These are phyloP conservation scores for Romanogobio albipinnatus DNA, from an alignment of 2,113 vertebrate genomes.

Conservation along the genomic window DNA sequence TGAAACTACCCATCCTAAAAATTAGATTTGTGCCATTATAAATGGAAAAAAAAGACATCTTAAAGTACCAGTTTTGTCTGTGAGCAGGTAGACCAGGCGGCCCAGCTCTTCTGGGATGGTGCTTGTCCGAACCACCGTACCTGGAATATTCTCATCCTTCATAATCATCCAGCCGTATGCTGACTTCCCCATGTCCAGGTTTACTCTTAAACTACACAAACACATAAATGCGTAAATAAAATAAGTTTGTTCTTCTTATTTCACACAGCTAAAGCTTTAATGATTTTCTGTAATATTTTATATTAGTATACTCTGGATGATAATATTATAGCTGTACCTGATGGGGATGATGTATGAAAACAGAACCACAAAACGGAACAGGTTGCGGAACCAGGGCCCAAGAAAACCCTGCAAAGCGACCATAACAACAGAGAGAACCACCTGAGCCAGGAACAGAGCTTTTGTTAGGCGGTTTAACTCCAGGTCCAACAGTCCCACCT, in stretches of 20 bases:
- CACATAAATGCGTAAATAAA: background rate
- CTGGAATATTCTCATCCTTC: constrained; percentile 94
- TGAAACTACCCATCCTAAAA: too few species aligned
- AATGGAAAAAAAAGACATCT: too few species aligned
- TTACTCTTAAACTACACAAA: constrained; percentile 87
- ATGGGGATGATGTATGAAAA: constrained; percentile 99
- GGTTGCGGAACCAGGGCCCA: constrained; percentile 92
- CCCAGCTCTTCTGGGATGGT: constrained; percentile 98
- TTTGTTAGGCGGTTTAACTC: constrained; percentile 96
- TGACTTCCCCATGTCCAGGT: constrained; percentile 98
- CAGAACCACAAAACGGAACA: constrained; percentile 93
- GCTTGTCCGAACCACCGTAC: constrained; percentile 95
- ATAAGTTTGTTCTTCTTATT: background rate
- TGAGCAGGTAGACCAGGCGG: constrained; percentile 92
- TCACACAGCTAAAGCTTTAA: background rate
- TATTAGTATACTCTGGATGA: background rate
- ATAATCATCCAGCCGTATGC: constrained; percentile 98
- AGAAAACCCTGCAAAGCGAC: constrained; percentile 94
- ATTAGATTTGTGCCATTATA: too few species aligned
- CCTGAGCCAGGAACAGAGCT: constrained; percentile 92
- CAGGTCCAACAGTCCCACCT: constrained; percentile 94
- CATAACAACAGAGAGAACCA: constrained; percentile 92
- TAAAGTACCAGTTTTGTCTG: constrained; percentile 93
- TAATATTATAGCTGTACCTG: constrained; percentile 79
- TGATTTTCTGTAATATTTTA: background rate